Percentiles rank a stretch among this genome's conserved stretches.
These are phyloP conservation scores for Phymatocera aterrima DNA, from an alignment of 2,888 invertebrate species.

Conservation along the genomic window DNA sequence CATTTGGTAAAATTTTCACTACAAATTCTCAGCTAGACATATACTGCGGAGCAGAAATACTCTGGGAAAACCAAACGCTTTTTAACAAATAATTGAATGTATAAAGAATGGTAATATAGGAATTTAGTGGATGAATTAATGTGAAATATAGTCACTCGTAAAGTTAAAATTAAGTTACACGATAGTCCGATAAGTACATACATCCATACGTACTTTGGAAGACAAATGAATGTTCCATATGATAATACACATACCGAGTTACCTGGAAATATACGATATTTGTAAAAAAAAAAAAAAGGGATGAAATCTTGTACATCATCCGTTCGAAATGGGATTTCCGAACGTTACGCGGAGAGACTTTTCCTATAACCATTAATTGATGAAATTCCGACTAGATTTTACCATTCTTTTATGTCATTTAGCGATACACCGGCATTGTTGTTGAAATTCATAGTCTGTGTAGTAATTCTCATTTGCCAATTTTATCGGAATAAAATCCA, in stretches of 20 bases:
- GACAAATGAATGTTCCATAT: slow-evolving; percentile 7
- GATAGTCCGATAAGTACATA: slow-evolving; percentile 17
- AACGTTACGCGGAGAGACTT: not conserved
- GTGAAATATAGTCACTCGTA: no score
- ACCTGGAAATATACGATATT: not conserved
- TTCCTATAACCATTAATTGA: no score
- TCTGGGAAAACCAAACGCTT: slow-evolving; percentile 70
- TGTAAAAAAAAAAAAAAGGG: not conserved
- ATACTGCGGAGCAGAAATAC: slow-evolving; percentile 59
- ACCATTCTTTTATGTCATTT: no score
- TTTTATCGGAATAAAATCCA: no score
- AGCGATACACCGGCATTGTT: no score
- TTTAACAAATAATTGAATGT: slow-evolving; percentile 56
- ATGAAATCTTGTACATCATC: not conserved
- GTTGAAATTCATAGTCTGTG: no score
- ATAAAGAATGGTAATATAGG: slow-evolving; percentile 5
- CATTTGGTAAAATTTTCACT: slow-evolving; percentile 49
- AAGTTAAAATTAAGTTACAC: slow-evolving; percentile 11
- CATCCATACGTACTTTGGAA: not conserved
- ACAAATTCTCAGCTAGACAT: slow-evolving; percentile 56
- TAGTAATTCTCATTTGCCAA: no score
- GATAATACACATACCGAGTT: slow-evolving; percentile 9
- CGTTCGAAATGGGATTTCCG: not conserved
- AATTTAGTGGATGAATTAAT: slow-evolving; percentile 34
- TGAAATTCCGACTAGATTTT: no score